Evolutionary conservation across 2,113 vertebrate species (phyloP), one percentile per base, ranked within the genome.

Genomic region (Larimichthys crocea): DNA sequence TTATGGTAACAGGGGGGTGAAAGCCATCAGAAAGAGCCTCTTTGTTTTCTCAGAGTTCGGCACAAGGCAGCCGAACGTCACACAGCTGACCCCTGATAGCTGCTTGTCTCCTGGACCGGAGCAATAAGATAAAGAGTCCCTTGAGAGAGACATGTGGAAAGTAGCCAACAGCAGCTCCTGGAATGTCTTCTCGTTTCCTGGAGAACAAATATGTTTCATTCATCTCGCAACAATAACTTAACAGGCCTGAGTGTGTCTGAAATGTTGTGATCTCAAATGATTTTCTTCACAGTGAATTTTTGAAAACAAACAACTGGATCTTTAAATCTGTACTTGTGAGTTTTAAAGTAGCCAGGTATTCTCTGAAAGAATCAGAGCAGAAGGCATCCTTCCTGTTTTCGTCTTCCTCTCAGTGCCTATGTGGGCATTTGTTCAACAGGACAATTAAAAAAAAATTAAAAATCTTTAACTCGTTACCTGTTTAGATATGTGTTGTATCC

Each of bases 161-260:
- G 0, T n/a, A 64, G 86, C 86, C 89, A 87, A 71, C n/a, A 7
- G 57, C 50, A 73, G 74, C 76, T 75, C 50, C 67, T 83, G 90
- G 89, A 91, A 93, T 93, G 90, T 60, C 49, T 62, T 79, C 80
- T 87, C 66, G 77, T 86, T 91, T 91, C 90, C 86, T 88, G 84
- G 53, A 74, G 82, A 29, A 75, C 40, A 6, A 80, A 74, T 73
- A 49, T 67, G 56, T 77, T 90, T 92, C 83, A 83, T 85, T 91
- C 77, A 86, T 83, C 79, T 26, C 16, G 26, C 55, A 80, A 79
- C 69, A 81, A 80, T 82, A 80, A 84, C 7, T 5, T 35, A 70
- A 70, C 68, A 61, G 57, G 35, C 57, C 26, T 29, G 24, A 40
- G 40, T 42, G 46, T 35, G 35, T 57, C 70, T 71, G 44, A 49